phyloP scores from a whole-genome alignment of 1,140 invertebrate species.

The Drosophila tsacasi region DNA sequence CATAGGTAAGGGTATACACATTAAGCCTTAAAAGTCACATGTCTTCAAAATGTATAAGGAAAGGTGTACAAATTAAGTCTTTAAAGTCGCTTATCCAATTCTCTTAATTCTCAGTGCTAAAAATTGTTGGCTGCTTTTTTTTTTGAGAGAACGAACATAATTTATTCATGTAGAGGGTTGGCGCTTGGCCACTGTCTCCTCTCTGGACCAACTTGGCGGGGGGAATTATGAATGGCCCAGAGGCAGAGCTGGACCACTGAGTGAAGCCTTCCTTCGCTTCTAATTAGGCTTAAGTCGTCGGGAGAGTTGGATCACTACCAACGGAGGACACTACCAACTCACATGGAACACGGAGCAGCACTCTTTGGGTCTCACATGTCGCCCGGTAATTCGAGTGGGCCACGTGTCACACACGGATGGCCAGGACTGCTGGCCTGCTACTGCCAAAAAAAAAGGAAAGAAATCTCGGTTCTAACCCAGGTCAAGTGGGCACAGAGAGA shows the following conservation, averaged over 20 bases:
- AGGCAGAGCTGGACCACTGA: background rate
- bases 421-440: background rate
- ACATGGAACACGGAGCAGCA: background rate
- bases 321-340: conserved; percentile 5
- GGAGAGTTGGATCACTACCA: conserved; percentile 18
- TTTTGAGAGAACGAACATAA: conserved; percentile 26
- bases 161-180: conserved; percentile 58
- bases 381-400: background rate
- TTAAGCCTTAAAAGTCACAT: no score
- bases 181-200: conserved; percentile 40
- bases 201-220: conserved; percentile 37
- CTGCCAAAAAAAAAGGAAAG: background rate
- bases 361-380: conserved; percentile 18
- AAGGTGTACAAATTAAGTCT: no score
- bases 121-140: background rate
- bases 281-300: conserved; percentile 63
- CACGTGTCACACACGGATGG: conserved; percentile 23
- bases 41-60: no score
- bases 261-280: conserved; percentile 37
- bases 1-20: no score
- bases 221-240: conserved; percentile 63
- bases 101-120: background rate
- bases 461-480: background rate
- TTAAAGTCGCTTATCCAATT: no score
- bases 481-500: background rate